phyloP scores from a whole-genome alignment of 2,113 vertebrate genomes.

The Uria aalge region DNA sequence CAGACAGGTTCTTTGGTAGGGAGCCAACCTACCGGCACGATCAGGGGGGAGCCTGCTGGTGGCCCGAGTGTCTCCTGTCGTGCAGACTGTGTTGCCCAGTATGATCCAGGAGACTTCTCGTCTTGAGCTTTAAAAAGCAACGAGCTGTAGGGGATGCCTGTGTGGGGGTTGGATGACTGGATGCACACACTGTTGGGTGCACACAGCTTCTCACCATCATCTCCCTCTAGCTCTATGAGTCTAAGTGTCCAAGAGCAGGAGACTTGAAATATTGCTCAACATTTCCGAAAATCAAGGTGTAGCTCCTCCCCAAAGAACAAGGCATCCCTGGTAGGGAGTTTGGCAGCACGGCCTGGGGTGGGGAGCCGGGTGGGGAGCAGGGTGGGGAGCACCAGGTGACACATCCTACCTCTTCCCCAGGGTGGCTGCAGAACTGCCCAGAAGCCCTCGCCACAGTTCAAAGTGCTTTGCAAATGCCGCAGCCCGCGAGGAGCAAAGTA shows the following conservation, averaged over 20 bases:
- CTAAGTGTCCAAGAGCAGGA: background rate
- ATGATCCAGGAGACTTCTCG: background rate
- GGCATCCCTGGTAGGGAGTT: background rate
- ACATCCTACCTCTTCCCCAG: background rate
- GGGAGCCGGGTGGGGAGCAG: background rate
- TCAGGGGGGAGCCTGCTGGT: background rate
- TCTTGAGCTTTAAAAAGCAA: background rate
- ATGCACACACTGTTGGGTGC: accelerated
- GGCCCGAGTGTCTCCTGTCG: background rate
- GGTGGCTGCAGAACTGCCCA: background rate
- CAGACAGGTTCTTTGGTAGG: background rate
- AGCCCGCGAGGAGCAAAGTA: background rate
- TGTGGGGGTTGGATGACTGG: background rate
- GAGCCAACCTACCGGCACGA: background rate
- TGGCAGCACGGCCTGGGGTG: accelerated
- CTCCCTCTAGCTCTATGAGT: background rate
- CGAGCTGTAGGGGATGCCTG: background rate
- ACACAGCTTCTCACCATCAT: background rate
- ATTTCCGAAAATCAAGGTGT: background rate
- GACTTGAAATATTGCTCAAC: background rate
- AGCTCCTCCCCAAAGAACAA: background rate
- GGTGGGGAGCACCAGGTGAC: background rate
- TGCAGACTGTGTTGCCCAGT: background rate
- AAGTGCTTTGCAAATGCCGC: background rate
- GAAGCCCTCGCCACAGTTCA: background rate